Percentiles rank a stretch among this genome's conserved stretches.
These are phyloP conservation scores for Eospalax fontanierii DNA, from an alignment of 2,797 vertebrate species.

Conservation along the genomic window DNA sequence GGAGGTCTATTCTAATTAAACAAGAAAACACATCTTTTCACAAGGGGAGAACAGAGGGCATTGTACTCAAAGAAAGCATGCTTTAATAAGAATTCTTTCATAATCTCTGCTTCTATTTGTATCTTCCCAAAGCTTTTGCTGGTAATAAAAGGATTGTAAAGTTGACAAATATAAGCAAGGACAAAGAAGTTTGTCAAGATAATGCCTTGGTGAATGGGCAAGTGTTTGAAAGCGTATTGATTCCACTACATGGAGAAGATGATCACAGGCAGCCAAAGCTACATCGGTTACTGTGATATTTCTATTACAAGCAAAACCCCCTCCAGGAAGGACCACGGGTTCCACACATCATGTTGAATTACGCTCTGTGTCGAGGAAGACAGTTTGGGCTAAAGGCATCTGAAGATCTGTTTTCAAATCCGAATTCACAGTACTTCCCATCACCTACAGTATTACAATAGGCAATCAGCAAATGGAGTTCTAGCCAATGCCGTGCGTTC, in stretches of 20 bases:
- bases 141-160: constrained; percentile 87
- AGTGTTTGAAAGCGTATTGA: constrained; percentile 82
- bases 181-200: constrained; percentile 87
- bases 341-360: neutral
- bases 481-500: accelerated
- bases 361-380: constrained; percentile 10
- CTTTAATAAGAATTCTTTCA: constrained; percentile 86
- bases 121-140: constrained; percentile 87
- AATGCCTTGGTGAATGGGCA: constrained; percentile 82
- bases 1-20: constrained; percentile 87
- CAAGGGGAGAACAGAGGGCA: constrained; percentile 81
- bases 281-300: neutral
- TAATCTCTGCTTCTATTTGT: constrained; percentile 87
- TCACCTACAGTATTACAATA: neutral
- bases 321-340: neutral
- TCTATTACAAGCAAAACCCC: constrained; percentile 71
- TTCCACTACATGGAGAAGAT: constrained; percentile 74
- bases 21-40: constrained; percentile 87
- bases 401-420: constrained; percentile 43
- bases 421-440: neutral
- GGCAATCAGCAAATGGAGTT: neutral
- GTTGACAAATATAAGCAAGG: constrained; percentile 86
- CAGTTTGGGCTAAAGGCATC: neutral
- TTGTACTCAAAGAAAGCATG: constrained; percentile 86
- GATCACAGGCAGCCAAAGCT: constrained; percentile 69